Base-by-base conservation (phyloP, 2,113 vertebrate species). In the Ivindomyrus marchei region DNA sequence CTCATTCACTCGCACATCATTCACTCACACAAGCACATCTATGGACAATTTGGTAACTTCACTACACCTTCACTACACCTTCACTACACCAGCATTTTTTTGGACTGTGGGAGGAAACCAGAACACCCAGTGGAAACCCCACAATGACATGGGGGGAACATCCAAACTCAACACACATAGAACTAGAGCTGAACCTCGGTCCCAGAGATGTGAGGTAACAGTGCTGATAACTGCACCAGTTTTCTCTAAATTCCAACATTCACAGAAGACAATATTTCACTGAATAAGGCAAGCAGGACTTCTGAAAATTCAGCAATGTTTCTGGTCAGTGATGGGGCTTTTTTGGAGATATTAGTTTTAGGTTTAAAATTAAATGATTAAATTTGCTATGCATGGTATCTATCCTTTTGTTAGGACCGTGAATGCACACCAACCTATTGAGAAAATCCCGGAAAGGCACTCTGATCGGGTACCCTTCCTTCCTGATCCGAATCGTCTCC, bases 401-500 rank as follows among this genome's bases (percentile, higher is more conserved):
- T 77, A 80, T 80, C 36, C 21, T 66, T 11, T 66, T 66, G 9
- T n/a, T 31, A n/a, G n/a, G 4, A 77, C 36, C 3, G 0, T 77
- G 74, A 70, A 70, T 70, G 3, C 24, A 62, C 6, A 53, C 58
- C 56, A 89, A 99, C 98, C 98, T 98, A 93, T 96, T 94, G 0
- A 99, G 94, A 95, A 99, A 99, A 93, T 94, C 92, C 1, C 96
- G 94, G 95, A 99, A 99, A 36, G 94, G 96, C 62, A 99, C 92
- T 91, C 98, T 97, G 93, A 98, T 94, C 0, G 98, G 98, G 92
- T 96, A 99, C n/a, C 98, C 98, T 42, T 99, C 97, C 91, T 96
- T 98, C 92, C 98, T 97, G 92, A 99, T 99, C 1, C 96, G 96
- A 92, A 99, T 98, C 5, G 98, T 99, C 95, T 99, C 98, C 92